Base-by-base conservation (phyloP, 2,888 invertebrate species). In the Eledona agricola region DNA sequence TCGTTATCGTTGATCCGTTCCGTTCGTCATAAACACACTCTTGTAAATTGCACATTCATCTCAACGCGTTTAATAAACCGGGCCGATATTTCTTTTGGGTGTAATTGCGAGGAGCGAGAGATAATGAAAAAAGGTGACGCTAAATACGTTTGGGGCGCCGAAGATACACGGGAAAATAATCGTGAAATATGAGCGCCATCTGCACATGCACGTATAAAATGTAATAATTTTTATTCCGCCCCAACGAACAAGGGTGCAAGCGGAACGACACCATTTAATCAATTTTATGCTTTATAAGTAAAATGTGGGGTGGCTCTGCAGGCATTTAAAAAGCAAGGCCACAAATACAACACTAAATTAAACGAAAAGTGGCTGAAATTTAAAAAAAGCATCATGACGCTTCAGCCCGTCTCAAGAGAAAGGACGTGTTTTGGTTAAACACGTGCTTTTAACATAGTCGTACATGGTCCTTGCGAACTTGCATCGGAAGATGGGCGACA, bases 121-220 rank as follows among this genome's bases (percentile, higher is more conserved):
- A 26, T 34, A 46, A 46, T 46, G 46, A 46, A 35, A 46, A 34
- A 34, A 26, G 34, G 35, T 25, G 34, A 46, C 34, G 26, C 35
- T 46, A 46, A 46, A 35, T 34, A 19, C 26, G 25, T 46, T 34
- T 22, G 7, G 35, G 16, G 25, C 15, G 32, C 5, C 45, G 3
- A 19, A 25, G 28, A 45, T 45, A 45, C 25, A 23, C 45, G 32
- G 34, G 29, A 37, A 35, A 51, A 43, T 51, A 51, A 51, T 51
- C 17, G 31, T 51, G 37, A 51, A 51, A 51, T 51, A 43, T 51
- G 23, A 35, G 43, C 43, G 51, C 37, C 51, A 43, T 51, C 51
- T 35, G 29, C 20, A 49, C 31, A 55, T 45, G 40, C 32, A 38
- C 49, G 35, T 51, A 51, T 42, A 43, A 46, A 46, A 46, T 34